Evolutionary conservation across 2,797 vertebrate genomes (phyloP).

Genomic region (Yasuhikotakia modesta): DNA sequence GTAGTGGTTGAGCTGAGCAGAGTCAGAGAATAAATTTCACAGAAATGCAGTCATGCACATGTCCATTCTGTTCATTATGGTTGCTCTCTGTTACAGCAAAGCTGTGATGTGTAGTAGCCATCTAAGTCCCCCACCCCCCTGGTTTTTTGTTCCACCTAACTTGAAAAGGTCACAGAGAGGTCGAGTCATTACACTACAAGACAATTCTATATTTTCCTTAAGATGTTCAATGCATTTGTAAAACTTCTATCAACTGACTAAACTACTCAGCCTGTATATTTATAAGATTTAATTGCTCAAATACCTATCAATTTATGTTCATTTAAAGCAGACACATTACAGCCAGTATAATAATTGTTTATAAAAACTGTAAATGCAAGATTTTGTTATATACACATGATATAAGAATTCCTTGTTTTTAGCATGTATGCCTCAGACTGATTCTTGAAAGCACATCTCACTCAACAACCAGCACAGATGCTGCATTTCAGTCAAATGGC

Average conservation of each 20-base stretch:
- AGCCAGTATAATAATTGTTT: background rate
- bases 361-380: background rate
- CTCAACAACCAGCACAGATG: slow-evolving; percentile 79
- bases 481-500: slow-evolving; percentile 83
- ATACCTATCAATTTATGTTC: background rate
- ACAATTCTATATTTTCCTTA: background rate
- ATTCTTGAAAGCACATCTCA: slow-evolving; percentile 44
- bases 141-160: slow-evolving; percentile 60
- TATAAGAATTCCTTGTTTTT: slow-evolving; percentile 17
- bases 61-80: slow-evolving; percentile 48
- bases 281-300: background rate
- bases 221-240: background rate
- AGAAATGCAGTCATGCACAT: slow-evolving; percentile 70
- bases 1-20: slow-evolving; percentile 76
- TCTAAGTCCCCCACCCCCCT: slow-evolving; percentile 42
- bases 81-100: slow-evolving; percentile 51
- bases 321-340: background rate
- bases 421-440: slow-evolving; percentile 45
- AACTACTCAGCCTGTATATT: no score
- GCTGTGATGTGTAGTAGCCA: slow-evolving; percentile 52
- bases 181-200: slow-evolving; percentile 5
- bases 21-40: slow-evolving; percentile 70
- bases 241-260: background rate
- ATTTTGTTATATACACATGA: background rate
- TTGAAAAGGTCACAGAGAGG: slow-evolving; percentile 35